Conservation (phyloP, 1,140 invertebrate species). For the Charaxes varanes region DNA sequence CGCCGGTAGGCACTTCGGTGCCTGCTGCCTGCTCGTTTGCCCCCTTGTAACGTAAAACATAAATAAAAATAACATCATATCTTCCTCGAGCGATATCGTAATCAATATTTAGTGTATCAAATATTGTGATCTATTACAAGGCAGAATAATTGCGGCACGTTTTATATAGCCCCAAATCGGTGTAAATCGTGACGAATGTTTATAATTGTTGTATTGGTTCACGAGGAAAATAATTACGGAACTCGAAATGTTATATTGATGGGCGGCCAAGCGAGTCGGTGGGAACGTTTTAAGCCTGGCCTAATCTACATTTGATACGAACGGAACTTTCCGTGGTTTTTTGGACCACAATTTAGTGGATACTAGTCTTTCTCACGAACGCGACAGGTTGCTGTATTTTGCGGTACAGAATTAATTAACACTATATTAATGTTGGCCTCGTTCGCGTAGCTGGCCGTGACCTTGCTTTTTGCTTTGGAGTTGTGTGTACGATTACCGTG, state of each 20-base stretch:
- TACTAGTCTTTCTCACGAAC: slow-evolving; percentile 15
- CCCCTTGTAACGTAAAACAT: too few relatives aligned
- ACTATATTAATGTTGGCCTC: not conserved
- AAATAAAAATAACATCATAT: too few relatives aligned
- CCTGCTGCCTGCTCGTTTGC: too few relatives aligned
- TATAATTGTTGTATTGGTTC: slow-evolving; percentile 67
- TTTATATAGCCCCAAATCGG: slow-evolving; percentile 42
- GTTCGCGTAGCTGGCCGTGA: too few relatives aligned
- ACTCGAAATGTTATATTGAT: slow-evolving; percentile 54
- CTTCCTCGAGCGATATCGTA: too few relatives aligned
- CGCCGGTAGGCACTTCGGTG: too few relatives aligned
- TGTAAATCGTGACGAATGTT: slow-evolving; percentile 61
- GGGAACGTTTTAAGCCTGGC: slow-evolving; percentile 60
- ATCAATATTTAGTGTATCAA: too few relatives aligned
- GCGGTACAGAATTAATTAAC: not conserved
- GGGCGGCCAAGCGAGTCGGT: slow-evolving; percentile 60
- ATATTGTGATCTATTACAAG: slow-evolving; percentile 10
- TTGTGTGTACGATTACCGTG: too few relatives aligned
- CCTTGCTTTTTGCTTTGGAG: too few relatives aligned
- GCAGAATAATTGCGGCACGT: slow-evolving; percentile 24
- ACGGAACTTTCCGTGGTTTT: slow-evolving; percentile 50
- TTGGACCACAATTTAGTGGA: slow-evolving; percentile 42
- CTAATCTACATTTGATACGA: slow-evolving; percentile 64
- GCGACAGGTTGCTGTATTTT: slow-evolving; percentile 11
- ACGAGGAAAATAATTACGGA: slow-evolving; percentile 64